Conservation (phyloP, 2,113 vertebrate species). For the Apteryx owenii region DNA sequence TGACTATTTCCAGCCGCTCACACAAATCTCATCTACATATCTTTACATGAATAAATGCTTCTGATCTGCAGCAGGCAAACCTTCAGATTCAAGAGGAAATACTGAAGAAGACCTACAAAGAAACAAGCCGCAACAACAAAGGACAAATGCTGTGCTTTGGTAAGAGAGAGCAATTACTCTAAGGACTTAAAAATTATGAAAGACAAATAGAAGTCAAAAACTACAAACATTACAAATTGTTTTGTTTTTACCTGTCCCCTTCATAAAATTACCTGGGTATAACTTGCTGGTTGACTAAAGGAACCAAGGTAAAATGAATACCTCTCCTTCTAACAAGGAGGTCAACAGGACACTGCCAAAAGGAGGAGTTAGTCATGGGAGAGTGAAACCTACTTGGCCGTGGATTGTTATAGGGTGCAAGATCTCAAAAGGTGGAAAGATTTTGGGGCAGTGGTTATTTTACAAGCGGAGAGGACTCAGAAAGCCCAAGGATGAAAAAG, state of each 20-base stretch:
- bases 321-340: not conserved
- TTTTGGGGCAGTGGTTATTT: not conserved
- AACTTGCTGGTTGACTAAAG: not conserved
- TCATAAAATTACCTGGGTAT: not conserved
- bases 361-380: not conserved
- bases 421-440: not conserved
- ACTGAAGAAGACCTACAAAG: not conserved
- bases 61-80: not conserved
- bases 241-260: not conserved
- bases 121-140: not conserved
- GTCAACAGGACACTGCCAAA: not conserved
- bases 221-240: not conserved
- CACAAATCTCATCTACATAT: not conserved
- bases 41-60: not conserved
- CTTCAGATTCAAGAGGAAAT: not conserved
- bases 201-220: not conserved
- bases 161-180: not conserved
- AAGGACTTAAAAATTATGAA: not conserved
- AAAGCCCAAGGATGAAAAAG: not conserved
- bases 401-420: not conserved
- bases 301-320: not conserved
- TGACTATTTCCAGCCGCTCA: not conserved
- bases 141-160: not conserved
- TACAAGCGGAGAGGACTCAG: not conserved
- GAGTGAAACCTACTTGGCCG: not conserved